Evolutionary conservation across 2,888 invertebrate species (phyloP).

Genomic region (Drosophila prostipennis): DNA sequence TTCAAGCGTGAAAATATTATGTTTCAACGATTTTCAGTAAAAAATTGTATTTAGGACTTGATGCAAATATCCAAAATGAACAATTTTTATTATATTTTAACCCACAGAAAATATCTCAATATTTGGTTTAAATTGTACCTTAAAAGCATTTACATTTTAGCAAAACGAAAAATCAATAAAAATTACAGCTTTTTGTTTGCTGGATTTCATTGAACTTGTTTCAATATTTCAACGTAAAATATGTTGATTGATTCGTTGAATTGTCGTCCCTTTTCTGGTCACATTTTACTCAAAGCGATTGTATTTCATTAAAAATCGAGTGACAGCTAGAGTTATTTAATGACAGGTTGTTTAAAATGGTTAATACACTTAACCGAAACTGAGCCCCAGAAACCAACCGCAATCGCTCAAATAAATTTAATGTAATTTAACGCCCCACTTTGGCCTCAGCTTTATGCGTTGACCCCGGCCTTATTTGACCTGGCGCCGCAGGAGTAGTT

Average conservation of each 20-base stretch:
- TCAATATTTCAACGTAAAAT: too few relatives aligned
- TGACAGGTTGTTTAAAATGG: neutral
- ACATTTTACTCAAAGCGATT: neutral
- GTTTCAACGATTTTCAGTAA: too few relatives aligned
- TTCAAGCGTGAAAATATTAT: too few relatives aligned
- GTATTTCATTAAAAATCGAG: neutral
- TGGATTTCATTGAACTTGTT: too few relatives aligned
- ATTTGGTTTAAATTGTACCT: too few relatives aligned
- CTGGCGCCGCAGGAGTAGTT: conserved; percentile 38
- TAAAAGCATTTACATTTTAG: too few relatives aligned
- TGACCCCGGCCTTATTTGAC: conserved; percentile 25
- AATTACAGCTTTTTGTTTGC: too few relatives aligned
- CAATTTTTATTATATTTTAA: too few relatives aligned
- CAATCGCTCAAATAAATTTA: conserved; percentile 5
- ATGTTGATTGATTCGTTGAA: neutral
- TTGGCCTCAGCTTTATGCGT: conserved; percentile 10
- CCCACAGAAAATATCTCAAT: too few relatives aligned
- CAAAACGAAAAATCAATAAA: too few relatives aligned
- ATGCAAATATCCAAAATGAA: too few relatives aligned
- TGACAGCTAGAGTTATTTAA: neutral
- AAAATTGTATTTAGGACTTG: too few relatives aligned
- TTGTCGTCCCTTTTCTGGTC: neutral
- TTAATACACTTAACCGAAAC: neutral
- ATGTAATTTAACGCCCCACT: conserved; percentile 7
- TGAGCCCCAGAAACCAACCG: neutral